Evolutionary conservation across 2,797 vertebrate species (phyloP).

Genomic region (Falco columbarius): DNA sequence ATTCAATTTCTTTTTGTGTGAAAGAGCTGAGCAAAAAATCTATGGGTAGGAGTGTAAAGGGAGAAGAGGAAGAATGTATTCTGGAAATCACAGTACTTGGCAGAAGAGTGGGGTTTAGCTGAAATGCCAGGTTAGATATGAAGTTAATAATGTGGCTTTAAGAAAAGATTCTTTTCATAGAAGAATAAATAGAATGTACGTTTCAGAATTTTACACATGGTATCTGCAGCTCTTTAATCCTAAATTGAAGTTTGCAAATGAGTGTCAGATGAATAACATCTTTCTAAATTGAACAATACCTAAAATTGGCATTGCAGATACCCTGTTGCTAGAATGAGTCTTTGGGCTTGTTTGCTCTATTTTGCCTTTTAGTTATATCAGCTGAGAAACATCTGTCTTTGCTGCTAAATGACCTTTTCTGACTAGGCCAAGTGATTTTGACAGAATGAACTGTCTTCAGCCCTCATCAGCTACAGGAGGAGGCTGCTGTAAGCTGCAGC

Average conservation of each 20-base stretch:
- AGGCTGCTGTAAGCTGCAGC: not conserved
- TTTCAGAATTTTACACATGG: not conserved
- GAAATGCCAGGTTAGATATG: constrained; percentile 8
- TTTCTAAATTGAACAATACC: not conserved
- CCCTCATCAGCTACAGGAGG: constrained; percentile 21
- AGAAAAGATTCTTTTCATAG: not conserved
- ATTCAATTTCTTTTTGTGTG: not conserved
- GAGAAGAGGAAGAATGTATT: not conserved
- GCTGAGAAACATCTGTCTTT: constrained; percentile 46
- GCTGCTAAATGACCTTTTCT: constrained; percentile 29
- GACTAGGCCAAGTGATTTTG: constrained; percentile 27
- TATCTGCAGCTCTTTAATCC: not conserved
- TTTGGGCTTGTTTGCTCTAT: not conserved
- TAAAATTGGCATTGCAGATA: constrained; percentile 8
- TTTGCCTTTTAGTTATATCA: constrained; percentile 23
- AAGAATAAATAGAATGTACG: not conserved
- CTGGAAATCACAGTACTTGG: not conserved
- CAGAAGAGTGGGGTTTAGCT: constrained; percentile 14
- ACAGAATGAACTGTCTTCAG: constrained; percentile 3
- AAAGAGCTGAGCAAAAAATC: not conserved
- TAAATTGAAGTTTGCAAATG: not conserved
- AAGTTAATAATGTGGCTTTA: constrained; percentile 6
- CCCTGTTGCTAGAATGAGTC: not conserved
- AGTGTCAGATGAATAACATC: not conserved
- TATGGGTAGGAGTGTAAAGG: not conserved